Conservation (phyloP, 2,797 vertebrate species). For the Pipistrellus pygmaeus region DNA sequence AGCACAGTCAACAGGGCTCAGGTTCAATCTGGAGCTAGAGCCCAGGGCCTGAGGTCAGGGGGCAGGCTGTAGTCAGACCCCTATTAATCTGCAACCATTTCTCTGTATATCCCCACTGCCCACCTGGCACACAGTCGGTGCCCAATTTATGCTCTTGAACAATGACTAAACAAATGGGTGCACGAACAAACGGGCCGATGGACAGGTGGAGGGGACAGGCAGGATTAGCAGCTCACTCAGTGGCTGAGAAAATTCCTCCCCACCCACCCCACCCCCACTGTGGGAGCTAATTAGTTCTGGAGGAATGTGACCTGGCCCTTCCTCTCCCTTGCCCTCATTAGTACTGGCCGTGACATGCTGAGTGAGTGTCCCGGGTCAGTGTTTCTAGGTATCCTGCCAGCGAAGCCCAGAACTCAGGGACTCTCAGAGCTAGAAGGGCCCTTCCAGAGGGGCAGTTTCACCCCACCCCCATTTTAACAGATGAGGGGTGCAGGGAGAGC, state of each 20-base stretch:
- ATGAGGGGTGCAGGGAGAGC: not conserved
- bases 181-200: not conserved
- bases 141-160: conserved; percentile 5
- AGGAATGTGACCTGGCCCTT: conserved; percentile 75
- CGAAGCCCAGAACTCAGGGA: conserved; percentile 34
- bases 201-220: not conserved
- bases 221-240: not conserved
- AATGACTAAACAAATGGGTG: not conserved
- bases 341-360: conserved; percentile 44
- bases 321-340: conserved; percentile 67
- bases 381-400: conserved; percentile 72
- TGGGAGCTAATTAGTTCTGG: conserved; percentile 76
- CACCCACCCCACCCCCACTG: not conserved
- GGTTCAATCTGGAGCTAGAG: not conserved
- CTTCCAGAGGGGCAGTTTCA: not conserved
- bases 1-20: not conserved
- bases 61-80: not conserved
- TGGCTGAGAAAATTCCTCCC: conserved; percentile 57
- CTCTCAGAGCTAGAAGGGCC: not conserved
- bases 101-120: not conserved
- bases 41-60: not conserved
- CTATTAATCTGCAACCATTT: not conserved
- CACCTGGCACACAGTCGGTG: not conserved
- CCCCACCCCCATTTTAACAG: conserved; percentile 6
- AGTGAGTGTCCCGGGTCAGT: conserved; percentile 61